Evolutionary conservation across 2,797 vertebrate species (phyloP).

Genomic region (Cephalopachus bancanus): DNA sequence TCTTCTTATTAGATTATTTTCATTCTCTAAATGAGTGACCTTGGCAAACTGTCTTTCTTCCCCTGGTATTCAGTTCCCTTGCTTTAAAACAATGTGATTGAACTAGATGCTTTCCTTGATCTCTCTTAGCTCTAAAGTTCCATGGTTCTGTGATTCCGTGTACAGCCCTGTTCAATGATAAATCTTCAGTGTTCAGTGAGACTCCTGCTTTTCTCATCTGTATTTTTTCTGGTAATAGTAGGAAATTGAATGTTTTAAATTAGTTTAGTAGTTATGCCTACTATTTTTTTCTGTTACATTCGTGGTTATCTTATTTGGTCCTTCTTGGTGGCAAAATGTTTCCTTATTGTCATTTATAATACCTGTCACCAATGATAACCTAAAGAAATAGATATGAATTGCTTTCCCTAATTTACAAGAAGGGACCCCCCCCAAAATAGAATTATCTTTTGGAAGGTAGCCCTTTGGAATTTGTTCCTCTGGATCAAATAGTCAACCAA

Average conservation of each 20-base stretch:
- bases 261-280: not conserved
- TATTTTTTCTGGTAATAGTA: not conserved
- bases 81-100: constrained; percentile 12
- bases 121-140: not conserved
- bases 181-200: not conserved
- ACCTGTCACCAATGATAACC: not conserved
- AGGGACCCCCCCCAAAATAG: no score
- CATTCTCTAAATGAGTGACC: constrained; percentile 3
- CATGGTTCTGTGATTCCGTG: not conserved
- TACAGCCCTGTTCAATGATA: constrained; percentile 15
- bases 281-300: constrained; percentile 26
- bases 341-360: not conserved
- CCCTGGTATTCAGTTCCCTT: not conserved
- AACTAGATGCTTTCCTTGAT: not conserved
- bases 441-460: no score
- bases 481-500: no score
- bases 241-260: constrained; percentile 24
- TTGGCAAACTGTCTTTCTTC: not conserved
- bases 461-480: no score
- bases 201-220: constrained; percentile 15
- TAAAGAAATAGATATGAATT: not conserved
- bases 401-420: not conserved
- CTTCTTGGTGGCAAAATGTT: not conserved
- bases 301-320: not conserved
- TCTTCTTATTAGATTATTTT: constrained; percentile 9